Base-by-base conservation (phyloP, 1,140 invertebrate species). In the Pantala flavescens region DNA sequence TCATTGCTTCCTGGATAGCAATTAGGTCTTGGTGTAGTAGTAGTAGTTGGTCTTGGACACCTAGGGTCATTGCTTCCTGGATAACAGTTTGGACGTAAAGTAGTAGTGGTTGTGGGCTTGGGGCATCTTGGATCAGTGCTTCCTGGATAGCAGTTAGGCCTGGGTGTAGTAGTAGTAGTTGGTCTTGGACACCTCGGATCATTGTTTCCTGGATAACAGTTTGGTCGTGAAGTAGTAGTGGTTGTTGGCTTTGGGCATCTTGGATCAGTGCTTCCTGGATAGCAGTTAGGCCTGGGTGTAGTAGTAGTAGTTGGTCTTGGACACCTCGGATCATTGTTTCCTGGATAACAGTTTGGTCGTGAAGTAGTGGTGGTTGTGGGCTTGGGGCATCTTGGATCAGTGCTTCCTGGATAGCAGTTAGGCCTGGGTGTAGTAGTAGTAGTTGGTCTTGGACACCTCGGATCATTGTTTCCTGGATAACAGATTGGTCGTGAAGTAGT, bases 1-100 rank as follows among this genome's bases (percentile, higher is more conserved):
- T 85, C 83, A 3, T 77, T 80, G 3, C 78, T 80, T 21, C 81
- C 82, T 42, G 81, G 82, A 71, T 77, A 79, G 76, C 81, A 81
- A 16, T 74, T 12, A 42, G 78, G 77, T 49, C 0, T 21, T 24
- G 0, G 14, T 72, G 28, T 75, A 55, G 23, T 19, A 23, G 76
- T 76, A 72, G 76, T 77, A 42, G 63, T 12, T 63, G 43, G 23
- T 9, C 24, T 23, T 49, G 77, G 77, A 71, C 79, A 80, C n/a
- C 78, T 42, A 0, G 80, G 78, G 70, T 81, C 79, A 24, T 63
- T 78, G 9, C 76, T 80, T 23, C 82, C 82, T 24, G 82, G 82
- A 72, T 77, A 78, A 70, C 77, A 79, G 19, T 49, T 74, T 63
- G 78, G 74, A 74, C 74, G 28, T 71, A 72, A 77, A 21, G 75